A percentile compares a stretch with the other conserved stretches of the same genome.
phyloP scores from a whole-genome alignment of 2,113 vertebrate genomes.

The Piaya cayana region DNA sequence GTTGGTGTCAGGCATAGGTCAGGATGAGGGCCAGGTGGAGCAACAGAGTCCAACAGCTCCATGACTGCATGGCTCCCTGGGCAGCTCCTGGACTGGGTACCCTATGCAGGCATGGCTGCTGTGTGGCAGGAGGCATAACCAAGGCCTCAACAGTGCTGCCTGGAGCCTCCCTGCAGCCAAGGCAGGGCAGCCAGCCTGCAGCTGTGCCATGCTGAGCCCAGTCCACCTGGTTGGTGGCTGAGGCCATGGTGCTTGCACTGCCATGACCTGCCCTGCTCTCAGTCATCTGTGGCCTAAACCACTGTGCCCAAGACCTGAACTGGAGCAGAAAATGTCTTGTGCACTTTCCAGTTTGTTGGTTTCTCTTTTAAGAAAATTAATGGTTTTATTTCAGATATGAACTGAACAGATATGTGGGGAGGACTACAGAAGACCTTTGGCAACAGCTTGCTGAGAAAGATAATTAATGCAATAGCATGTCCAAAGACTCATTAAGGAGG shows the following conservation, averaged over 20 bases:
- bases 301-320: neutral
- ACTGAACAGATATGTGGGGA: neutral
- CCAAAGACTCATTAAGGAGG: neutral
- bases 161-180: fast-evolving
- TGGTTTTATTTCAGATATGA: neutral
- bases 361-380: neutral
- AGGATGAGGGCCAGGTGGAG: neutral
- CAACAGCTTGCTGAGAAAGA: neutral
- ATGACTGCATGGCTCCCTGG: too few species aligned
- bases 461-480: neutral
- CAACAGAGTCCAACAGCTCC: fast-evolving
- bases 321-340: neutral
- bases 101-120: neutral
- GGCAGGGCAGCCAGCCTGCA: neutral
- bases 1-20: too few species aligned
- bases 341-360: neutral
- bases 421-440: fast-evolving
- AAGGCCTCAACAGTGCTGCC: neutral
- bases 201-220: neutral
- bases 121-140: neutral
- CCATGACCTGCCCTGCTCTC: fast-evolving
- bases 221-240: fast-evolving
- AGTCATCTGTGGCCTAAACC: fast-evolving
- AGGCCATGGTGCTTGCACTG: too few species aligned
- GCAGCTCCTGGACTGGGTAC: neutral